A percentile compares a stretch with the other conserved stretches of the same genome.
These are phyloP conservation scores for Agelas oroides DNA, from an alignment of 37 sponge, comb jelly and placozoan species.

Conservation along the genomic window DNA sequence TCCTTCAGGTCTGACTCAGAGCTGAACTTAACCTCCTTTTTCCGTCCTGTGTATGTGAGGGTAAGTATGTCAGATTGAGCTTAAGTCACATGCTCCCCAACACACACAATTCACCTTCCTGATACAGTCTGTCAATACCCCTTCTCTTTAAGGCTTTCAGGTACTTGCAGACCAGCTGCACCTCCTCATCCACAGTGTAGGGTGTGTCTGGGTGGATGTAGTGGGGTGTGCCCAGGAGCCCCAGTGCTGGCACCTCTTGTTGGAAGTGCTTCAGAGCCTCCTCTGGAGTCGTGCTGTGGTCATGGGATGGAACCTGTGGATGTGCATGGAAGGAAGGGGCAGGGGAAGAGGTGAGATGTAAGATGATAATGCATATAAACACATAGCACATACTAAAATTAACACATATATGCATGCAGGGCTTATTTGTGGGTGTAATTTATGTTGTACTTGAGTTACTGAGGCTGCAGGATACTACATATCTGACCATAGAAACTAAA, in stretches of 20 bases:
- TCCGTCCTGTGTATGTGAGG: too few species aligned
- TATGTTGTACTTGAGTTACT: too few species aligned
- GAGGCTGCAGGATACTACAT: too few species aligned
- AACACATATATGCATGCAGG: too few species aligned
- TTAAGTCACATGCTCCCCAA: too few species aligned
- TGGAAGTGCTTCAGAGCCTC: slow-evolving; percentile 58
- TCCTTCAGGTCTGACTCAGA: slow-evolving; percentile 26
- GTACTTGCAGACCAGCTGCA: slow-evolving; percentile 89
- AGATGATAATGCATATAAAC: too few species aligned
- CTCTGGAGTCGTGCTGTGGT: slow-evolving; percentile 25
- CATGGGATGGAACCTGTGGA: slow-evolving; percentile 37
- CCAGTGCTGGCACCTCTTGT: slow-evolving; percentile 60
- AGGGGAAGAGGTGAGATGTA: neutral
- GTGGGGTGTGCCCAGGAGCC: slow-evolving; percentile 61
- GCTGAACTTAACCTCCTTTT: slow-evolving; percentile 61
- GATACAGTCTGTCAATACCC: slow-evolving; percentile 60
- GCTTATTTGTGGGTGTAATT: too few species aligned
- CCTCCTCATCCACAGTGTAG: slow-evolving; percentile 68
- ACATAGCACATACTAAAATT: too few species aligned
- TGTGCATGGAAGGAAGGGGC: neutral
- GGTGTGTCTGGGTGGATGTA: slow-evolving; percentile 45
- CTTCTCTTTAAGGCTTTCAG: slow-evolving; percentile 59
- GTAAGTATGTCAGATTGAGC: too few species aligned
- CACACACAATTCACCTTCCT: slow-evolving; percentile 38
- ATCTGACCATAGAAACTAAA: too few species aligned